Base-by-base conservation (phyloP, 2,113 vertebrate species). In the Scortum barcoo region DNA sequence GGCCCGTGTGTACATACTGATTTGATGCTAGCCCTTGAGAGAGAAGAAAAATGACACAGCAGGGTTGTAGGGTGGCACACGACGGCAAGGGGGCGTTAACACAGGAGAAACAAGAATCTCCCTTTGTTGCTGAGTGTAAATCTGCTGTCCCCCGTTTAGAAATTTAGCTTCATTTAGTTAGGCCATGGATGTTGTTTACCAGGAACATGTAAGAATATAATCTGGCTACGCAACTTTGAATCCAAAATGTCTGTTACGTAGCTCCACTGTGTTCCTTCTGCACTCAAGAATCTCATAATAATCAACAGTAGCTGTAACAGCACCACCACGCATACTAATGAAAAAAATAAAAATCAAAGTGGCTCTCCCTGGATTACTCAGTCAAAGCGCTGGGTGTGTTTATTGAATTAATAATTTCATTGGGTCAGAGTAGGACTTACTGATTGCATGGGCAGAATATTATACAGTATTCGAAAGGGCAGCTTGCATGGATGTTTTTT, bases 1-100 rank as follows among this genome's bases (percentile, higher is more conserved):
- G 89, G 85, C 78, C 80, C 53, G 60, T 91, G 88, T 90, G 87
- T 86, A 85, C 91, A 91, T 89, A 89, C 89, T 86, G 90, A 93
- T 90, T 88, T 63, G 87, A 92, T 82, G 87, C 83, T 60, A 78
- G 83, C 53, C 38, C 85, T 83, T 38, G 42, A 74, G 81, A 88
- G 82, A 85, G 86, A 81, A 9, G 33, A 82, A 82, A 86, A 85
- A 83, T 83, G 86, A 81, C 87, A 84, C 81, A 54, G 81, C 0
- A 17, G 61, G 63, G 68, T 44, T 66, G 60, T 36, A n/a, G 60
- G 78, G 33, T 66, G 69, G 65, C 63, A 81, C 70, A 13, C 2
- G 24, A 13, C 8, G 0, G 20, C 16, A 16, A 53, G n/a, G n/a
- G 58, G 30, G 44, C 19, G 61, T 61, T 67, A 71, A 74, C 50